Conservation (phyloP, 2,888 invertebrate genomes). For the Blastobasis lacticolella region DNA sequence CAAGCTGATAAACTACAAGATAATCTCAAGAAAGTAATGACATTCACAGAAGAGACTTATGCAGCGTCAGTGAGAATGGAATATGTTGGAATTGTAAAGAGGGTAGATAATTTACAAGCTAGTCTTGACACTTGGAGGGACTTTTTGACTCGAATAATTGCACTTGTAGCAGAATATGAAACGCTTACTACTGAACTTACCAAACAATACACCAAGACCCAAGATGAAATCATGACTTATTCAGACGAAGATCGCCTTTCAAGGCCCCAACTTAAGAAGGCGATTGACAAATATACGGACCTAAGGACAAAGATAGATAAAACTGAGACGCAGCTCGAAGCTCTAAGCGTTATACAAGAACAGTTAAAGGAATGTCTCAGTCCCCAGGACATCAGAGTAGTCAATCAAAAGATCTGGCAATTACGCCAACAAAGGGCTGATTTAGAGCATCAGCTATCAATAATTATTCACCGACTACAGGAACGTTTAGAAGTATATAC, state of each 20-base stretch:
- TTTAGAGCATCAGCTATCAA: constrained; percentile 83
- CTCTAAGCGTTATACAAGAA: constrained; percentile 83
- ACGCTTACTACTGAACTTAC: constrained; percentile 75
- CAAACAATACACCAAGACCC: constrained; percentile 76
- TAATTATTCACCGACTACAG: constrained; percentile 80
- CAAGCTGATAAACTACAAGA: constrained; percentile 76
- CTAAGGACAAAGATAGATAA: constrained; percentile 74
- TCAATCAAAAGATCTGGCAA: constrained; percentile 85
- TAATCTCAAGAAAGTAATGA: constrained; percentile 78
- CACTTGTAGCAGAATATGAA: constrained; percentile 78
- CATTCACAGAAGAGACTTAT: constrained; percentile 84
- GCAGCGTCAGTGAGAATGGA: constrained; percentile 88
- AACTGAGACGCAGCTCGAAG: constrained; percentile 78
- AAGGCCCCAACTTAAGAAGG: constrained; percentile 76
- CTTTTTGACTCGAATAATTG: constrained; percentile 80
- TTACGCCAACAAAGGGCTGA: constrained; percentile 87
- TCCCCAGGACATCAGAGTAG: constrained; percentile 86
- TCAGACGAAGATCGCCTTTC: constrained; percentile 73
- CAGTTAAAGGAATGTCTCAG: constrained; percentile 89
- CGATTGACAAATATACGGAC: constrained; percentile 77
- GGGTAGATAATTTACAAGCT: constrained; percentile 86
- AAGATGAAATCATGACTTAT: constrained; percentile 74
- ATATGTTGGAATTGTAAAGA: constrained; percentile 82
- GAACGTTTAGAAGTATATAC: constrained; percentile 82
- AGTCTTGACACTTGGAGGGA: constrained; percentile 87